Evolutionary conservation across 1,140 invertebrate species (phyloP).

Genomic region (Anthonomus grandis): DNA sequence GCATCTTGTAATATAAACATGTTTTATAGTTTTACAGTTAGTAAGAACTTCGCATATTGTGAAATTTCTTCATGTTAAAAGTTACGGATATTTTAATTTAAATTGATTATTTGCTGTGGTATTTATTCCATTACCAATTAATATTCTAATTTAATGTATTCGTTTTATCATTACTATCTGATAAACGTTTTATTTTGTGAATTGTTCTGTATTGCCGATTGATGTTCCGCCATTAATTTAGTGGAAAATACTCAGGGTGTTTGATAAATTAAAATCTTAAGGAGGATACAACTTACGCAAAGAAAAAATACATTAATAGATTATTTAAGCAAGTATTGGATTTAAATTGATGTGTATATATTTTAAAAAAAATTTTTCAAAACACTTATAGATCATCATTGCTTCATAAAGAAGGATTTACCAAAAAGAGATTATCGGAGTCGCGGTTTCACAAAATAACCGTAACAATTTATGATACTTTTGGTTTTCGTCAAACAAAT

Average conservation of each 20-base stretch:
- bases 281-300: background rate
- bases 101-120: conserved; percentile 23
- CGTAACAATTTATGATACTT: background rate
- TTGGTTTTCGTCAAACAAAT: background rate
- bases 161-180: background rate
- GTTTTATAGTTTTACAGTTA: conserved; percentile 10
- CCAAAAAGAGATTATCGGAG: too few relatives aligned
- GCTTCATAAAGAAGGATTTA: too few relatives aligned
- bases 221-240: background rate
- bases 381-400: too few relatives aligned
- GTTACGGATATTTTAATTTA: conserved; percentile 29
- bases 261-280: background rate
- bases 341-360: too few relatives aligned
- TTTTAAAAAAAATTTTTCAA: too few relatives aligned
- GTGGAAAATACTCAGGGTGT: background rate
- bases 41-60: conserved; percentile 12
- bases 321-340: too few relatives aligned
- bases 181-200: background rate
- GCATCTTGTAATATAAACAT: conserved; percentile 13
- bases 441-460: too few relatives aligned
- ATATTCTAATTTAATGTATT: background rate
- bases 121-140: background rate
- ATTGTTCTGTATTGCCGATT: background rate
- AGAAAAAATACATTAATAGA: too few relatives aligned
- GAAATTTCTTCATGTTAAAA: too few relatives aligned